Evolutionary conservation across 2,888 invertebrate genomes (phyloP), one percentile per base, ranked within the genome.

Genomic region (Tribolium freemani): DNA sequence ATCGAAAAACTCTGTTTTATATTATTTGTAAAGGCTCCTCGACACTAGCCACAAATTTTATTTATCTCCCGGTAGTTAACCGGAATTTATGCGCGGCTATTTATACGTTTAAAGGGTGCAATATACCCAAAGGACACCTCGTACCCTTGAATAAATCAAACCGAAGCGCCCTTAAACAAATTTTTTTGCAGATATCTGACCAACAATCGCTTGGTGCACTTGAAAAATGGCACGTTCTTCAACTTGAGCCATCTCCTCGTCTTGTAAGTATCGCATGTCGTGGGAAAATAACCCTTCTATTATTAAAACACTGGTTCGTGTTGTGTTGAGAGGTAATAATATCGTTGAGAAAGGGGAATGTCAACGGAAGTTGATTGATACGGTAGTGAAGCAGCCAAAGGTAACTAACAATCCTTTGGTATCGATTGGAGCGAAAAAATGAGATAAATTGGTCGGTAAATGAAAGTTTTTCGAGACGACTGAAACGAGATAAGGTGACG

Each of bases 161-260:
- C n/a, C 30, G 5, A 30, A 13, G 21, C 11, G 11, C 11, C 30
- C 8, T 85, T 84, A 3, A 26, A 26, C 26, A 26, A 21, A 26
- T 26, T 54, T 64, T 70, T 58, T 85, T 84, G 1, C 84, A 90
- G 90, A 77, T 89, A 88, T 80, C 77, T 90, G 56, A 87, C 89
- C 1, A 87, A 87, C 71, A 90, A 90, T 82, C 82, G 82, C 11
- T 81, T 90, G 57, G 79, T 80, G 6, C 78, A 82, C 46, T 79
- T 90, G 54, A 81, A 83, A 45, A 86, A 86, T 11, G 84, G 84
- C 44, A 87, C 87, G n/a, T 90, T 90, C 76, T 84, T 83, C 56
- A 86, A 87, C 75, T 80, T 90, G 16, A 80, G 83, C 48, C 81
- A 84, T 58, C 83, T 90, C 5, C 84, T 86, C 72, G 83, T 85